These are phyloP conservation scores for Elysia crispata DNA, from an alignment of 2,888 invertebrate genomes.

Conservation along the genomic window DNA sequence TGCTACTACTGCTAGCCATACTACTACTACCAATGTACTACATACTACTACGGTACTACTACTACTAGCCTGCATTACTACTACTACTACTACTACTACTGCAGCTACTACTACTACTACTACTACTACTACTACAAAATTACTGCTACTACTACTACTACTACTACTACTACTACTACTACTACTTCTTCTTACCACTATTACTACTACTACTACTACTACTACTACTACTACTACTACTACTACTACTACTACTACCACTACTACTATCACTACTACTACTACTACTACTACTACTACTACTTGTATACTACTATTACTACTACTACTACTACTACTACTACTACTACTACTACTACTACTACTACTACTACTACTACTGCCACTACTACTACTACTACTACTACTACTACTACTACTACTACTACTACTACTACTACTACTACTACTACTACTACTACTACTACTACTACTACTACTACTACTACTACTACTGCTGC, in stretches of 20 bases:
- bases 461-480: slow-evolving; percentile 28
- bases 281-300: slow-evolving; percentile 28
- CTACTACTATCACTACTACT: slow-evolving; percentile 23
- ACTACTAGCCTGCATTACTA: not conserved
- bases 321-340: slow-evolving; percentile 18
- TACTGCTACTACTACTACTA: too few relatives aligned
- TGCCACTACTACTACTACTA: slow-evolving; percentile 9
- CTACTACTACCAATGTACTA: not conserved
- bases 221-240: slow-evolving; percentile 28
- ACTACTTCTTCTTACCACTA: slow-evolving; percentile 20
- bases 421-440: slow-evolving; percentile 21
- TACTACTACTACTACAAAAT: too few relatives aligned
- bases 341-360: slow-evolving; percentile 12
- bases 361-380: slow-evolving; percentile 10
- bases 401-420: not conserved
- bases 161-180: slow-evolving; percentile 28
- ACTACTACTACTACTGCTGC: slow-evolving; percentile 21
- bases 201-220: slow-evolving; percentile 26
- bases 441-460: slow-evolving; percentile 28
- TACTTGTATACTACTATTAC: not conserved
- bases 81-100: slow-evolving; percentile 18
- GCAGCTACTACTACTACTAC: slow-evolving; percentile 1
- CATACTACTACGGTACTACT: slow-evolving; percentile 22
- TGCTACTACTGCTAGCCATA: not conserved
- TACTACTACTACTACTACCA: slow-evolving; percentile 26